Evolutionary conservation across 2,113 vertebrate species (phyloP).

Genomic region (Perognathus longimembris): DNA sequence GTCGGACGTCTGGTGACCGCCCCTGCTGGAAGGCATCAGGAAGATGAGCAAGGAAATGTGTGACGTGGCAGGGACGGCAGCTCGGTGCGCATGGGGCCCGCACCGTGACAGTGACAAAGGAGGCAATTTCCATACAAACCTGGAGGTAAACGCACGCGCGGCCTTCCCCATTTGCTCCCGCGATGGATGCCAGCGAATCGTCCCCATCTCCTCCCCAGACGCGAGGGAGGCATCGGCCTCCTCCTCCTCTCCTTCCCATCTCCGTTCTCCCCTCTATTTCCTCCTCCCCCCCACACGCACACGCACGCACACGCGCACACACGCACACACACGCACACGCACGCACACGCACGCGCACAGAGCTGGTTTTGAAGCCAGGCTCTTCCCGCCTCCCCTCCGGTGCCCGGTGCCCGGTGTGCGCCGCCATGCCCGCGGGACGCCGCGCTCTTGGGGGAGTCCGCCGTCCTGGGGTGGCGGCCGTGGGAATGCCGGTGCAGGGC

Average conservation of each 20-base stretch:
- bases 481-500: no score
- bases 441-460: neutral
- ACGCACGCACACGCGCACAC: no score
- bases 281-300: no score
- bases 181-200: neutral
- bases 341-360: neutral
- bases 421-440: neutral
- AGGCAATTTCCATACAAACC: neutral
- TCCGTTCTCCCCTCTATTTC: neutral
- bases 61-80: no score
- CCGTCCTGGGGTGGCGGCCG: no score
- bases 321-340: no score
- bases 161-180: neutral
- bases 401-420: neutral
- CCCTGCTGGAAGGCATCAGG: fast-evolving
- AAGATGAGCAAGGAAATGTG: fast-evolving
- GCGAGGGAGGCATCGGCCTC: no score
- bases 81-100: no score
- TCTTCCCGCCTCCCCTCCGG: neutral
- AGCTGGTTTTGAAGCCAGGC: neutral
- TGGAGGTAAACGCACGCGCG: neutral
- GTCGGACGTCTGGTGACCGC: no score
- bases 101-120: neutral
- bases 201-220: neutral
- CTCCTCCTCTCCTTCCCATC: fast-evolving